Conservation (phyloP, 2,797 vertebrate genomes). For the Nyctalus aviator region DNA sequence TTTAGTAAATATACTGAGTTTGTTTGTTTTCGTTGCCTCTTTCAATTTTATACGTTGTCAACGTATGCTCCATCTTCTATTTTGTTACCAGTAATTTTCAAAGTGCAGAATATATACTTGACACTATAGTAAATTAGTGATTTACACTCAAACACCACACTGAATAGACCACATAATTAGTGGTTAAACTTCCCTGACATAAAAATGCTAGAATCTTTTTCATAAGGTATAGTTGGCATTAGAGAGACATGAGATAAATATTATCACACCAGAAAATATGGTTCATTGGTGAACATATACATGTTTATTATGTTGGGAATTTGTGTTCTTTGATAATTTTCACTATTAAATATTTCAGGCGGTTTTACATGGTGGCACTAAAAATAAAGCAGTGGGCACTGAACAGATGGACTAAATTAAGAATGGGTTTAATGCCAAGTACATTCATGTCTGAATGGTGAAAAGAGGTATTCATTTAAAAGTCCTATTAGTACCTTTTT, state of each 20-base stretch:
- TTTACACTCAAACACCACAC: background rate
- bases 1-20: background rate
- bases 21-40: background rate
- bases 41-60: background rate
- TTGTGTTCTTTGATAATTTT: slow-evolving; percentile 75
- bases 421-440: slow-evolving; percentile 72
- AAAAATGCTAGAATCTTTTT: slow-evolving; percentile 37
- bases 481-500: slow-evolving; percentile 51
- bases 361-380: slow-evolving; percentile 72
- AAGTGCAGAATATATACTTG: background rate
- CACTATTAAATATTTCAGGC: slow-evolving; percentile 73
- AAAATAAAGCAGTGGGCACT: slow-evolving; percentile 68
- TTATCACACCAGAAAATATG: slow-evolving; percentile 21
- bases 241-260: slow-evolving; percentile 8
- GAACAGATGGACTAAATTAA: slow-evolving; percentile 83
- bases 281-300: background rate
- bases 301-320: slow-evolving; percentile 47
- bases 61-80: background rate
- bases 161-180: background rate
- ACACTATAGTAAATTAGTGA: background rate
- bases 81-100: background rate
- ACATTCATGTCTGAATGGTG: slow-evolving; percentile 78
- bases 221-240: background rate
- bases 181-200: slow-evolving; percentile 17
- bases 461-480: slow-evolving; percentile 82